Evolutionary conservation across 2,888 invertebrate genomes (phyloP).

Genomic region (Macaria liturata): DNA sequence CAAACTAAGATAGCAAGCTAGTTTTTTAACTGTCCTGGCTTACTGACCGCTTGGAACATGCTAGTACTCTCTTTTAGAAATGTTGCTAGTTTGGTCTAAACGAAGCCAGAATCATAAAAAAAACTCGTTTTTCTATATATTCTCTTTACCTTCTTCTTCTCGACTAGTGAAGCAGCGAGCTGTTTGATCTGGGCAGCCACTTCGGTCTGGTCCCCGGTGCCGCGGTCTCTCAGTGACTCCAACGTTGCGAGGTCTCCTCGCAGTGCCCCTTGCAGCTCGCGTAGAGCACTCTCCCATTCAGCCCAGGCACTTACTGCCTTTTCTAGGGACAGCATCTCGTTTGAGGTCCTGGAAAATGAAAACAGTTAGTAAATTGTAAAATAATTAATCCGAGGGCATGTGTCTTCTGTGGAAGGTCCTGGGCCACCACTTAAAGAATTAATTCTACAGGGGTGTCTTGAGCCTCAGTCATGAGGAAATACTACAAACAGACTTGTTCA

Average conservation of each 20-base stretch:
- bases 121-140: neutral
- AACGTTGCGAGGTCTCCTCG: constrained; percentile 85
- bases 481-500: too few species aligned
- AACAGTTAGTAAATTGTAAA: neutral
- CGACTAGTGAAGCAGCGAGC: constrained; percentile 83
- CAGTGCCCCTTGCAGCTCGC: constrained; percentile 89
- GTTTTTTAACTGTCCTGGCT: too few species aligned
- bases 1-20: too few species aligned
- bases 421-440: too few species aligned
- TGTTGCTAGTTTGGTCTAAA: too few species aligned
- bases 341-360: constrained; percentile 84
- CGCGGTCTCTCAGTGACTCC: constrained; percentile 79
- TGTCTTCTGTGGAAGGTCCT: too few species aligned
- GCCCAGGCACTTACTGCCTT: constrained; percentile 89
- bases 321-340: constrained; percentile 88
- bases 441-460: too few species aligned
- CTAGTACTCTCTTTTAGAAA: too few species aligned
- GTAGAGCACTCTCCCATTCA: constrained; percentile 89
- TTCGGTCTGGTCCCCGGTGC: constrained; percentile 83
- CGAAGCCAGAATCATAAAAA: too few species aligned
- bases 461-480: too few species aligned
- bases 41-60: too few species aligned
- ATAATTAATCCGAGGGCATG: too few species aligned
- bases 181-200: constrained; percentile 82
- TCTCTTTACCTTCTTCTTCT: constrained; percentile 68